A percentile compares a stretch with the other conserved stretches of the same genome.
phyloP scores from a whole-genome alignment of 2,113 vertebrate species.

The Corythoichthys intestinalis region DNA sequence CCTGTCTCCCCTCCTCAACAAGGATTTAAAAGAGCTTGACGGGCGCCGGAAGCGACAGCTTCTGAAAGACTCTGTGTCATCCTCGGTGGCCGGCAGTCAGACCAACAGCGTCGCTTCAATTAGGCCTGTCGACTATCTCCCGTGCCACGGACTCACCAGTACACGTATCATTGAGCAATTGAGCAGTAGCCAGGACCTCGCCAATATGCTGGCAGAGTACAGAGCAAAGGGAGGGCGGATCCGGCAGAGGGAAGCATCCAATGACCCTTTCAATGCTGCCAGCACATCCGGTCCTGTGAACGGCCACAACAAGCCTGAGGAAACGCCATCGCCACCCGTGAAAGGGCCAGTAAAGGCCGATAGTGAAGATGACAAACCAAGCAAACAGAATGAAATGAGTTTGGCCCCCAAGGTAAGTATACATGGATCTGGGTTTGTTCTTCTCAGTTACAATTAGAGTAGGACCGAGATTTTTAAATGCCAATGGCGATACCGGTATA shows the following conservation, averaged over 20 bases:
- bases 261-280: conserved; percentile 75
- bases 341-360: conserved; percentile 75
- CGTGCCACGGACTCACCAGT: conserved; percentile 83
- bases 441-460: neutral
- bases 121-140: conserved; percentile 77
- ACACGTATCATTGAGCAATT: conserved; percentile 85
- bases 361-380: conserved; percentile 80
- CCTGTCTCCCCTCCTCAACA: conserved; percentile 89
- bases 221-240: conserved; percentile 90
- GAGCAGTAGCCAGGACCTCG: conserved; percentile 78
- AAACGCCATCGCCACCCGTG: conserved; percentile 36
- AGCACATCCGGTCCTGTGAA: conserved; percentile 25
- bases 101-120: conserved; percentile 73
- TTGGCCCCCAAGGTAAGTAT: conserved; percentile 85
- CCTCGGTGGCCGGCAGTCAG: conserved; percentile 63
- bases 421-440: neutral
- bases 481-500: too few species aligned
- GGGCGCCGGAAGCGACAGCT: conserved; percentile 87
- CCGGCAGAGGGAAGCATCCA: conserved; percentile 70
- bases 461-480: too few species aligned
- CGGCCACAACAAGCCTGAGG: conserved; percentile 11
- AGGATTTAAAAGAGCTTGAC: conserved; percentile 88
- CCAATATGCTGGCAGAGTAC: conserved; percentile 91
- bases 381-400: conserved; percentile 71
- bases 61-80: conserved; percentile 80